Conservation (phyloP, 1,140 invertebrate species). For the Sycophila sp. region DNA sequence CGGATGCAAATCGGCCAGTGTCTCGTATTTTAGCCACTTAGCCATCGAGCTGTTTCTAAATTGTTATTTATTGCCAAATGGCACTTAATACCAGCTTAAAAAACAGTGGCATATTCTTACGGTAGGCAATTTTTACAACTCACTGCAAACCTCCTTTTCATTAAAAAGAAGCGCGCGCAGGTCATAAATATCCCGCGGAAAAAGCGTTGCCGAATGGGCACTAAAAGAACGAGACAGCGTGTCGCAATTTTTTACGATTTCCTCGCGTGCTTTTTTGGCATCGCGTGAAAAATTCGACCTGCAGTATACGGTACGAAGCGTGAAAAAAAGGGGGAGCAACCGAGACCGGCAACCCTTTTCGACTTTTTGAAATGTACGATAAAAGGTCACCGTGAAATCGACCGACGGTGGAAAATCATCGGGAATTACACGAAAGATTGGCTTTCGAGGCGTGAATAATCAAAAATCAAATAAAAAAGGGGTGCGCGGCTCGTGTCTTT, state of each 20-base stretch:
- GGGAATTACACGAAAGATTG: slow-evolving; percentile 65
- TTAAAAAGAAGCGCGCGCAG: too few relatives aligned
- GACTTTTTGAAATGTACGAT: slow-evolving; percentile 41
- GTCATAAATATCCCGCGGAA: too few relatives aligned
- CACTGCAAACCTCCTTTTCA: too few relatives aligned
- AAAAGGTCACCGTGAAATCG: slow-evolving; percentile 58
- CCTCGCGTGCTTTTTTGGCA: neutral
- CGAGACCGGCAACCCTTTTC: slow-evolving; percentile 52
- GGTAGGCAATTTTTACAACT: too few relatives aligned
- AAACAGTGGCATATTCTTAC: too few relatives aligned
- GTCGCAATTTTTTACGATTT: slow-evolving; percentile 14
- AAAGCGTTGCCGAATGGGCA: too few relatives aligned
- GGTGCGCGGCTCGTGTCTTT: slow-evolving; percentile 26
- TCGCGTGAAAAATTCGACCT: slow-evolving; percentile 21
- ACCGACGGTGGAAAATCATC: slow-evolving; percentile 54
- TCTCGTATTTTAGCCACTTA: too few relatives aligned
- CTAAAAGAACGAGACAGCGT: slow-evolving; percentile 5
- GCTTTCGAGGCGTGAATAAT: slow-evolving; percentile 57
- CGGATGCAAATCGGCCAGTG: too few relatives aligned
- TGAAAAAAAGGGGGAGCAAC: slow-evolving; percentile 1
- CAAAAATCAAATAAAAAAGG: slow-evolving; percentile 64
- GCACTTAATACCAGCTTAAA: too few relatives aligned
- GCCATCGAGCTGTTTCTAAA: too few relatives aligned
- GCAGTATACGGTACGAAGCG: too few relatives aligned
- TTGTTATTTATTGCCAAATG: too few relatives aligned